Base-by-base conservation (phyloP, 53 echinoderm and acorn worm genomes). In the Echinometra lucunter region DNA sequence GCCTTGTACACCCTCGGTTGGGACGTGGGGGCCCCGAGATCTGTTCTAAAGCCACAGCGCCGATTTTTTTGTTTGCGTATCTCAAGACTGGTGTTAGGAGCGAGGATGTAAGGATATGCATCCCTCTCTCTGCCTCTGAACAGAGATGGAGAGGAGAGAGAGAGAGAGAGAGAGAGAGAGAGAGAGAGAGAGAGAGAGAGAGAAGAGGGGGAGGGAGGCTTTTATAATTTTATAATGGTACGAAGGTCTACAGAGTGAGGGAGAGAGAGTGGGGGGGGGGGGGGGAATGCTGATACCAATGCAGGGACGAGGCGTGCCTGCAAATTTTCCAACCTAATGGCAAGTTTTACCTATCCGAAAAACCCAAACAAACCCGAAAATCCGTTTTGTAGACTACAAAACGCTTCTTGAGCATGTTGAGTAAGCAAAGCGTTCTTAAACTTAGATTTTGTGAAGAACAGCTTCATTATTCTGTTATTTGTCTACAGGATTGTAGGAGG, bases 51-150 rank as follows among this genome's bases (percentile, higher is more conserved):
- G 56, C 57, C 35, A 44, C 21, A 32, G 88, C 88, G 57, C 37
- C 38, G 56, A 88, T 88, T 30, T n/a, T n/a, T n/a, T 55, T 88
- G 88, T 88, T 88, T 88, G 53, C 88, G 35, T 88, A 88, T 55
- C 88, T 88, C 88, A 57, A 88, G 49, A 55, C 55, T 42, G 81
- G 81, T 81, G 81, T 81, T 81, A 81, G 42, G 81, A 81, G 81
- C 21, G 17, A 42, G 81, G 81, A 81, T 81, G n/a, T n/a, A 81
- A 81, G 9, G 44, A 21, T 81, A 81, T 42, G 28, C 81, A 81
- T 40, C 44, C 81, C 42, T 81, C 21, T 42, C 44, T 6, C 1
- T 1, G 15, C 15, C n/a, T n/a, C n/a, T n/a, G n/a, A n/a, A n/a
- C n/a, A n/a, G n/a, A n/a, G 74, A 17, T 9, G 74, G 37, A 9